phyloP scores from a whole-genome alignment of 2,888 invertebrate species.

The Eupithecia subumbrata region DNA sequence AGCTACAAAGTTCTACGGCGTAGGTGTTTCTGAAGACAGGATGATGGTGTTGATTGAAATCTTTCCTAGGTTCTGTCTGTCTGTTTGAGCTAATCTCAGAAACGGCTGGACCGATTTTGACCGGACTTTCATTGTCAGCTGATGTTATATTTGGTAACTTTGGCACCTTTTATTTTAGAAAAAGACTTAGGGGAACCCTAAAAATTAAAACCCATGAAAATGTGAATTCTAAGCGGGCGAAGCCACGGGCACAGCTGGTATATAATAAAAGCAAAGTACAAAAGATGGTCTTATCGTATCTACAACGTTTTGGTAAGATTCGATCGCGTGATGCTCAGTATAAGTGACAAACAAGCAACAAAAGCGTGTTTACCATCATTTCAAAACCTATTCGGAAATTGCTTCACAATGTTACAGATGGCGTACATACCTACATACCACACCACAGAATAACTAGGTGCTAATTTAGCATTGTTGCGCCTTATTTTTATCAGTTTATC shows the following conservation, averaged over 20 bases:
- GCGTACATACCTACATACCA: no score
- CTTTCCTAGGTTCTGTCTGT: not conserved
- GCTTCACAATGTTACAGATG: slow-evolving; percentile 43
- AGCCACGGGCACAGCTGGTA: no score
- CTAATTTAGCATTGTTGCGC: slow-evolving; percentile 58
- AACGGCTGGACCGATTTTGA: not conserved
- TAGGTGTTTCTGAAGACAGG: not conserved
- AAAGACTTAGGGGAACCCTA: not conserved
- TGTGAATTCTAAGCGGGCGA: not conserved
- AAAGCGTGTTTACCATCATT: not conserved
- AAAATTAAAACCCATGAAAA: not conserved
- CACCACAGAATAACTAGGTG: slow-evolving; percentile 51
- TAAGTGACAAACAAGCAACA: not conserved
- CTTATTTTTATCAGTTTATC: slow-evolving; percentile 63
- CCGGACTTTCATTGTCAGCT: not conserved
- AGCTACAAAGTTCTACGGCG: not conserved
- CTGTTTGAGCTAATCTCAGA: not conserved
- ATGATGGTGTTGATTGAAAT: not conserved
- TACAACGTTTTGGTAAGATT: not conserved
- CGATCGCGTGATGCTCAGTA: not conserved
- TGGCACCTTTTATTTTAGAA: not conserved
- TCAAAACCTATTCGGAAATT: slow-evolving; percentile 15
- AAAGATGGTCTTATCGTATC: no score
- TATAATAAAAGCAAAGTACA: no score
- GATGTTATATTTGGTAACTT: not conserved